Base-by-base conservation (phyloP, 2,797 vertebrate genomes). In the Enteromius treurensis region DNA sequence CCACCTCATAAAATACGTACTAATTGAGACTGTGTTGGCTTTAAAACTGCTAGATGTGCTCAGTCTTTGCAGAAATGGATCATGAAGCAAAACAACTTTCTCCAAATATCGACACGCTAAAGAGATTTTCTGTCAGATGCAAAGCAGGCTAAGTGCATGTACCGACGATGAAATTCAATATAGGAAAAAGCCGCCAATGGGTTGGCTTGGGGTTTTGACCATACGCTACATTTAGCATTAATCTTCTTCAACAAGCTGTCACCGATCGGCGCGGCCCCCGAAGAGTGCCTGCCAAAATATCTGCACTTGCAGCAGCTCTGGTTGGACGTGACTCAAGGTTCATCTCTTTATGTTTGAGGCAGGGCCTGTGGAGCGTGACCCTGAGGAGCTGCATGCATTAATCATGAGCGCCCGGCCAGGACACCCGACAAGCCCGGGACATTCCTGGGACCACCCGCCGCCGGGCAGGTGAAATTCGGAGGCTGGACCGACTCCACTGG, bases 381-480 rank as follows among this genome's bases (percentile, higher is more conserved):
- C 91, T 85, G 83, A 79, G 42, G 89, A 90, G 84, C 90, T 84
- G 88, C 83, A 84, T 73, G 91, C 90, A 93, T 92, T 91, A 91
- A 88, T 94, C 93, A 91, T 37, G 51, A 74, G 76, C 60, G 64
- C 0, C 0, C 47, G 80, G 87, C 71, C 69, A 55, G 83, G 90
- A 90, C 79, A 88, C 87, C 86, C 87, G 90, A 93, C 84, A 87
- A 88, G 90, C 89, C 89, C 82, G 73, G 71, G 90, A 90, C 88
- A 92, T 93, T 92, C 91, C 91, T 90, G 92, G 88, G 91, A 90
- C 88, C 88, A 80, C 91, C 90, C 85, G 92, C 92, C 91, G 88
- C 85, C 87, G 88, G 87, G 85, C 90, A 94, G 89, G 92, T 90
- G 90, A 91, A 91, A 82, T 82, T 81, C 79, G 81, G 80, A 79